Evolutionary conservation across 2,113 vertebrate genomes (phyloP).

Genomic region (Grammomys dolichurus): DNA sequence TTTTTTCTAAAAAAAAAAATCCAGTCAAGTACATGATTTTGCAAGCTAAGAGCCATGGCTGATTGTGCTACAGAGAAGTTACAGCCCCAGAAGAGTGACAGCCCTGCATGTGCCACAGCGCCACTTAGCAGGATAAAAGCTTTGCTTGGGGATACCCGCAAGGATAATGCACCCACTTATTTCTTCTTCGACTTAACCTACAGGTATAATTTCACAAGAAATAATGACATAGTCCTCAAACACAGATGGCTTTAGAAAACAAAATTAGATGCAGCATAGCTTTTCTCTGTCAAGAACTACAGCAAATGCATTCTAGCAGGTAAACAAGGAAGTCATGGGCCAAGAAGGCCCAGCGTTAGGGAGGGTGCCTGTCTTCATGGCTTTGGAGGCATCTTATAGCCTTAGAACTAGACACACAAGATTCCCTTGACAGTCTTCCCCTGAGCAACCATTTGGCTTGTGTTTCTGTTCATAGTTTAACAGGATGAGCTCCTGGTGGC

Average conservation of each 20-base stretch:
- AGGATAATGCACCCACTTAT: background rate
- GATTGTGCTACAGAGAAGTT: slow-evolving; percentile 43
- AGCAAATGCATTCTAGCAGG: background rate
- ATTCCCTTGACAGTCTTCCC: slow-evolving; percentile 32
- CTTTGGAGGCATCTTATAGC: background rate
- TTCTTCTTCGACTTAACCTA: background rate
- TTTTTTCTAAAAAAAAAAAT: background rate
- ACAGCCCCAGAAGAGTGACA: background rate
- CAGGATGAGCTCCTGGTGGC: slow-evolving; percentile 57
- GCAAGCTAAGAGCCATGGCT: slow-evolving; percentile 26
- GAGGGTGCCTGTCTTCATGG: background rate
- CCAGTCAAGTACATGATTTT: slow-evolving; percentile 7
- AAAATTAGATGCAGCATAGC: background rate
- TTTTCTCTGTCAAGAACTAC: background rate
- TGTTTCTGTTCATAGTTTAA: slow-evolving; percentile 43
- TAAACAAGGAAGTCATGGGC: background rate
- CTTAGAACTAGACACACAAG: background rate
- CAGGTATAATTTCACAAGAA: slow-evolving; percentile 43
- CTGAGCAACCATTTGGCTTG: slow-evolving; percentile 45
- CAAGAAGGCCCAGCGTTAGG: background rate
- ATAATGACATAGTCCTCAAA: slow-evolving; percentile 39
- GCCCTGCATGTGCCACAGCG: background rate
- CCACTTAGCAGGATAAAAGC: slow-evolving; percentile 38
- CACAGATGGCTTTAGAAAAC: slow-evolving; percentile 28
- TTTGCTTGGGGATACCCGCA: slow-evolving; percentile 7